These are phyloP conservation scores for Quadroppia sp. DNA, from an alignment of 2,888 invertebrate species.

Conservation along the genomic window DNA sequence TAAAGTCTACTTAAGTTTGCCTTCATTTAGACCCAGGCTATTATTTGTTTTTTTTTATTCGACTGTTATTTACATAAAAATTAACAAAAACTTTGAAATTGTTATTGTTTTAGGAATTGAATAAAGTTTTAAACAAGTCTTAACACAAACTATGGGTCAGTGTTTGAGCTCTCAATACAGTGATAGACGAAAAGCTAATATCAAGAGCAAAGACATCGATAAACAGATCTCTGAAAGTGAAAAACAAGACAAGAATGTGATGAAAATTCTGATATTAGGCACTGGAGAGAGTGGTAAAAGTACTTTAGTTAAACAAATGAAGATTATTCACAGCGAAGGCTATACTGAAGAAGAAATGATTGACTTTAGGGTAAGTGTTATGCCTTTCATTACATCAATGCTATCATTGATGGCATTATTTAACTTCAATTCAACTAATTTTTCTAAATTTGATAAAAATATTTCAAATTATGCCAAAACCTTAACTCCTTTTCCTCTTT, in stretches of 20 bases:
- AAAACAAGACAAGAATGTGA: slow-evolving; percentile 61
- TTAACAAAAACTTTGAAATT: not conserved
- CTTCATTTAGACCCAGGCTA: too few relatives aligned
- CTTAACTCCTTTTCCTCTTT: too few relatives aligned
- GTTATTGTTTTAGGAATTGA: too few relatives aligned
- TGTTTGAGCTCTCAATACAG: slow-evolving; percentile 45
- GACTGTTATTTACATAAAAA: not conserved
- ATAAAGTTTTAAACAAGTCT: too few relatives aligned
- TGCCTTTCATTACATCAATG: not conserved
- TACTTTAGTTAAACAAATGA: slow-evolving; percentile 66
- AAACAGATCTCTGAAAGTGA: slow-evolving; percentile 60
- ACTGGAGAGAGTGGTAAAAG: slow-evolving; percentile 67
- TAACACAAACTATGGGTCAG: slow-evolving; percentile 45
- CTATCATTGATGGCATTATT: too few relatives aligned
- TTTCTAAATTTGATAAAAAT: too few relatives aligned
- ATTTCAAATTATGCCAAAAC: too few relatives aligned
- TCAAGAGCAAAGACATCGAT: slow-evolving; percentile 62
- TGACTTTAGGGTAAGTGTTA: slow-evolving; percentile 56
- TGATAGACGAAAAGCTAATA: slow-evolving; percentile 54
- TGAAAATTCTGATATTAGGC: slow-evolving; percentile 63
- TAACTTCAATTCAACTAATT: too few relatives aligned
- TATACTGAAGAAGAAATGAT: slow-evolving; percentile 61
- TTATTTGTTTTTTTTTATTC: not conserved
- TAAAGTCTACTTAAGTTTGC: too few relatives aligned
- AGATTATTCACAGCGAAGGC: slow-evolving; percentile 65